These are phyloP conservation scores for Parotia lawesii DNA, from an alignment of 2,113 vertebrate species.

Conservation along the genomic window DNA sequence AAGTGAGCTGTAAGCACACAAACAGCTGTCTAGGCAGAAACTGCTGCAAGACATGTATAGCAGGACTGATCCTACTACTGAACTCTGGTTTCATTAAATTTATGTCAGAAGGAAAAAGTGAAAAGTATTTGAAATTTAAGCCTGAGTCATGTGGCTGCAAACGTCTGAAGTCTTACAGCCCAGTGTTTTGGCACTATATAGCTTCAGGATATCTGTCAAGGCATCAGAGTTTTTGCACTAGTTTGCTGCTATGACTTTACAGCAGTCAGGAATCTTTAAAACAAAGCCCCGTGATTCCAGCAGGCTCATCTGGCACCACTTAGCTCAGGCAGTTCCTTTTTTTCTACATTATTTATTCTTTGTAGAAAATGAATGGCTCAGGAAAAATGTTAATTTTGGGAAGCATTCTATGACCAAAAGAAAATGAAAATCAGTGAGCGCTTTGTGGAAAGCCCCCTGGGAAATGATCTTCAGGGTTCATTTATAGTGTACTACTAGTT, in stretches of 20 bases:
- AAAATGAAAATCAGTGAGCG: constrained; percentile 30
- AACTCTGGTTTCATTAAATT: constrained; percentile 47
- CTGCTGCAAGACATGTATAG: background rate
- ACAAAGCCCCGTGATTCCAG: constrained; percentile 43
- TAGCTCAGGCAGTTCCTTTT: constrained; percentile 17
- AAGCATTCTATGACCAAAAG: constrained; percentile 43
- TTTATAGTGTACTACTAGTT: background rate
- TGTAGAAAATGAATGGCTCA: constrained; percentile 58
- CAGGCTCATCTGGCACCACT: constrained; percentile 63
- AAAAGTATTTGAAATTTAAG: constrained; percentile 51
- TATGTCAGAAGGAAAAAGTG: constrained; percentile 58
- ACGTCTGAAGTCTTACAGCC: constrained; percentile 10
- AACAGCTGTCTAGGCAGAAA: constrained; percentile 36
- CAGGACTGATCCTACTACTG: background rate
- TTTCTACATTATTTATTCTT: constrained; percentile 41
- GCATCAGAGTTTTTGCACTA: constrained; percentile 18
- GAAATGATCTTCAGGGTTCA: constrained; percentile 18
- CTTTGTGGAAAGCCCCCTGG: constrained; percentile 1
- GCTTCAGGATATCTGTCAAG: constrained; percentile 19
- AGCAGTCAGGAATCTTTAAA: constrained; percentile 44
- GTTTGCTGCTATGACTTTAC: constrained; percentile 44
- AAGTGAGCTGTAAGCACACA: background rate
- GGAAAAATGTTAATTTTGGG: constrained; percentile 59
- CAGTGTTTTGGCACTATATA: background rate
- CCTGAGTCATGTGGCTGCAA: constrained; percentile 48